Base-by-base conservation (phyloP, 1,140 invertebrate genomes). In the Ephestia elutella region DNA sequence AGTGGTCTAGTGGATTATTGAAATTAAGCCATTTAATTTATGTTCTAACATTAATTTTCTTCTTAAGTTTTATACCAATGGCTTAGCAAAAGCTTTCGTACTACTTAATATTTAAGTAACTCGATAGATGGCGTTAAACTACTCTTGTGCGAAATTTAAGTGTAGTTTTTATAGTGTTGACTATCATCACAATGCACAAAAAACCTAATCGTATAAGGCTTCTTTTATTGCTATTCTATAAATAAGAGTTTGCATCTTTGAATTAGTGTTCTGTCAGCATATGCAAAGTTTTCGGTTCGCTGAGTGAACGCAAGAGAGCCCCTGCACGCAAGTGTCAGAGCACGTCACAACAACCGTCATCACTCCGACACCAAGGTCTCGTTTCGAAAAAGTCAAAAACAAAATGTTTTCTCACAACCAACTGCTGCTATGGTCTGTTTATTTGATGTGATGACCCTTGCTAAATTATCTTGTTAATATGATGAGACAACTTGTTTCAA, bases 281-380 rank as follows among this genome's bases (percentile, higher is more conserved):
- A 49, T 60, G 50, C 50, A 25, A 25, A 53, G 50, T 62, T 57
- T 51, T 65, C 60, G 66, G 56, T 61, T 44, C 55, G 54, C 17
- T 61, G 58, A 59, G 57, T 62, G 25, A 25, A 21, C 28, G 35
- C 30, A 60, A 48, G 44, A 53, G 38, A 25, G 53, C 44, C 28
- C 38, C n/a, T 51, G 57, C 82, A 79, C 78, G 78, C 80, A 80
- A 82, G 68, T 75, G 82, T 82, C 84, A 75, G 71, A 68, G 64
- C 66, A 70, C 80, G 84, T 87, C 82, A 87, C 72, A 87, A 87
- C 82, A 86, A 79, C 79, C 78, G 84, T 87, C 84, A 74, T 83
- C 84, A 83, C 79, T 77, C 70, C 64, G 66, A 71, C 57, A 54
- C 48, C 44, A 62, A 60, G 73, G 68, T 71, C 70, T 73, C 38